Percentiles rank a stretch among this genome's conserved stretches.
Evolutionary conservation across 2,113 vertebrate genomes (phyloP).

Genomic region (Leptocoma aspasia): DNA sequence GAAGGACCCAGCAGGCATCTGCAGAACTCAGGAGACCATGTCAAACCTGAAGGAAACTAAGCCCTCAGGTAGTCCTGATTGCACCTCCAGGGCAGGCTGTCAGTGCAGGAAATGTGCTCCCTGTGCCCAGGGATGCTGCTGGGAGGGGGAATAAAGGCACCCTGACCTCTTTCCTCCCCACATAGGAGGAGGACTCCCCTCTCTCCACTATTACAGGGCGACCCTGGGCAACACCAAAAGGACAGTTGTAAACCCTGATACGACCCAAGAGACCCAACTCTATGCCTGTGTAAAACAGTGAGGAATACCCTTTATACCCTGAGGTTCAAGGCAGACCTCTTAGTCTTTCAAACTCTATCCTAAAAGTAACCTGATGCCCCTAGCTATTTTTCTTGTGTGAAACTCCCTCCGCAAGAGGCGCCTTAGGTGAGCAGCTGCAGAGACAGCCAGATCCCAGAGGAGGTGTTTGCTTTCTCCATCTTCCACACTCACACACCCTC

Average conservation of each 20-base stretch:
- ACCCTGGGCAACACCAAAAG: neutral
- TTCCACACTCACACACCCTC: neutral
- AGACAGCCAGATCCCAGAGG: neutral
- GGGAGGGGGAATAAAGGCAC: neutral
- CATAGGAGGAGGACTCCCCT: no score
- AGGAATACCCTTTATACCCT: neutral
- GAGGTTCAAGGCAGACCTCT: neutral
- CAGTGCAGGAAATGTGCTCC: neutral
- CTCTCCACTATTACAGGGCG: neutral
- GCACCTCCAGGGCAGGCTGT: rapidly evolving
- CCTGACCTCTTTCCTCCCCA: neutral
- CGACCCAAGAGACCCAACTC: neutral
- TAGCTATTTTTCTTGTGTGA: slow-evolving; percentile 1
- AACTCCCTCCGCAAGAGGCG: neutral
- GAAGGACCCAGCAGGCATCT: neutral
- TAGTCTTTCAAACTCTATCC: neutral
- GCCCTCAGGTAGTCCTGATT: neutral
- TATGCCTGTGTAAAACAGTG: neutral
- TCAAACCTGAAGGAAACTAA: neutral
- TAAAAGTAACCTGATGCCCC: neutral
- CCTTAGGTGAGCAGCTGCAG: slow-evolving; percentile 32
- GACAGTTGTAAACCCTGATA: neutral
- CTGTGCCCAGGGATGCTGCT: neutral
- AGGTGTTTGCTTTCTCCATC: slow-evolving; percentile 41
- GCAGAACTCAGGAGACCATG: neutral